Evolutionary conservation across 2,888 invertebrate species (phyloP).

Genomic region (Temnothorax ravouxi): DNA sequence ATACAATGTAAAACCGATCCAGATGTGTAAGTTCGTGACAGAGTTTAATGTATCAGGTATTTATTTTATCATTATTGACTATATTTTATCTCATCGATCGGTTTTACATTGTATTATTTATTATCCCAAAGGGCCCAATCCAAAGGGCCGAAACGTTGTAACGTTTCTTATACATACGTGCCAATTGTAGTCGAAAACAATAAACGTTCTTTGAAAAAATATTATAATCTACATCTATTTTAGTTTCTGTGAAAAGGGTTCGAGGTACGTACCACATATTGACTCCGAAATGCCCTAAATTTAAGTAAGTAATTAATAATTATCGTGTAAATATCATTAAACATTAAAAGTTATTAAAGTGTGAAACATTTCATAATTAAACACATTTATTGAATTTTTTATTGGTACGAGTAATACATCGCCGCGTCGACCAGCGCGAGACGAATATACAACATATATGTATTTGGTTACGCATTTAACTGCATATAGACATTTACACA

Average conservation of each 20-base stretch:
- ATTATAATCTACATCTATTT: not conserved
- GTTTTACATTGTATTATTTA: no score
- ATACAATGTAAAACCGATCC: no score
- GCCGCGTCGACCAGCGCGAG: conserved; percentile 76
- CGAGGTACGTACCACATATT: not conserved
- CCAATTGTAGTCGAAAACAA: no score
- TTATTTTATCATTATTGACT: no score
- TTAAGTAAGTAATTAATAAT: not conserved
- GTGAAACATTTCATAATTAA: conserved; percentile 71
- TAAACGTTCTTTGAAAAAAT: no score
- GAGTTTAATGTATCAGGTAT: no score
- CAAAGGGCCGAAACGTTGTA: no score
- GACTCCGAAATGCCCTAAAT: not conserved
- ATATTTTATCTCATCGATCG: no score
- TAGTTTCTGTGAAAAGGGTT: not conserved
- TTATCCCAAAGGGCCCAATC: no score
- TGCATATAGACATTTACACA: conserved; percentile 51
- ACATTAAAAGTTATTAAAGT: conserved; percentile 39
- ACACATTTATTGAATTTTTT: conserved; percentile 79
- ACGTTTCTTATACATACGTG: no score
- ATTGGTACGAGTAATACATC: conserved; percentile 70
- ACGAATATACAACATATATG: conserved; percentile 70
- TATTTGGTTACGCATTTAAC: conserved; percentile 44
- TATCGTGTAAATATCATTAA: not conserved
- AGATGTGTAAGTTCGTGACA: no score